These are phyloP conservation scores for Masticophis lateralis DNA, from an alignment of 2,797 vertebrate species.

Conservation along the genomic window DNA sequence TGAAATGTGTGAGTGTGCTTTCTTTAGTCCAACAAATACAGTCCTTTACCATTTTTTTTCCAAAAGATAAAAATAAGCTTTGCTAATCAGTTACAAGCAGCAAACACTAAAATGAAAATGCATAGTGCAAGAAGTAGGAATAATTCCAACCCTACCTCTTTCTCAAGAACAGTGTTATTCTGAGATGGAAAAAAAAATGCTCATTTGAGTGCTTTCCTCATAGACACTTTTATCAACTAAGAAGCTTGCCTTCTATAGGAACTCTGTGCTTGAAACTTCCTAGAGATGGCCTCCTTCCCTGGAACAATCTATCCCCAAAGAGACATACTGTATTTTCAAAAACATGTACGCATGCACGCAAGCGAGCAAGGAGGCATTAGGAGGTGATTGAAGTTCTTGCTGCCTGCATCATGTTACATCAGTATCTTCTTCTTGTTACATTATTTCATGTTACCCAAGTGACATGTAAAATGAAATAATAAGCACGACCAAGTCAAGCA, in stretches of 20 bases:
- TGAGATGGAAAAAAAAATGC: not conserved
- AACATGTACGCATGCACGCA: not conserved
- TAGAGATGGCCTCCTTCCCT: not conserved
- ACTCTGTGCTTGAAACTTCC: not conserved
- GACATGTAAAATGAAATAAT: not conserved
- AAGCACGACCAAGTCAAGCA: not conserved
- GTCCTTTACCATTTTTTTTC: too few relatives aligned
- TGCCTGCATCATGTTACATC: not conserved
- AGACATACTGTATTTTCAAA: not conserved
- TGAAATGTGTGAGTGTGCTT: constrained; percentile 40
- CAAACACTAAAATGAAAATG: not conserved
- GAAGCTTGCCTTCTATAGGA: not conserved
- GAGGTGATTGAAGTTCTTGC: not conserved
- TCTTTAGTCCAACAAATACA: constrained; percentile 47
- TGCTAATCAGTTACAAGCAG: not conserved
- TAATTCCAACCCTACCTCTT: not conserved
- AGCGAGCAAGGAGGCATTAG: not conserved
- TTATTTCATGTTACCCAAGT: not conserved
- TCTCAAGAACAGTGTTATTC: not conserved
- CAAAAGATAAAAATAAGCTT: not conserved
- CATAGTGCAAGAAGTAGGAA: not conserved
- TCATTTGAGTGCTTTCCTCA: not conserved
- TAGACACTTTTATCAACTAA: not conserved
- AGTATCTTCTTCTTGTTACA: not conserved
- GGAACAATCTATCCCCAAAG: not conserved